These are phyloP conservation scores for Eudasyphora cyanicolor DNA, from an alignment of 2,888 invertebrate genomes.

Conservation along the genomic window DNA sequence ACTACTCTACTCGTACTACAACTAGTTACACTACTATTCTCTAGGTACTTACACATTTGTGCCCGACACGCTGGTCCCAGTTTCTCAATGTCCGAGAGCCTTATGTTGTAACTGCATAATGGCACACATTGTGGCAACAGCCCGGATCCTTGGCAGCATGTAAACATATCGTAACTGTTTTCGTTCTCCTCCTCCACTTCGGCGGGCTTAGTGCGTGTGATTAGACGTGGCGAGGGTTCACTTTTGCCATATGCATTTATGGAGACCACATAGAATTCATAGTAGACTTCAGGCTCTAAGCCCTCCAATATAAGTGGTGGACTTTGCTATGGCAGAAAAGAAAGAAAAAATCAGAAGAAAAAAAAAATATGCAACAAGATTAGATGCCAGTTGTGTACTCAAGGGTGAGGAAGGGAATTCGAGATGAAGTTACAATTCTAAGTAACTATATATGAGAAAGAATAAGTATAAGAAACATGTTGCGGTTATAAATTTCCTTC, in stretches of 20 bases:
- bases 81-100: slow-evolving; percentile 88
- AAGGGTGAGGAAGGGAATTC: too few species aligned
- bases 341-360: neutral
- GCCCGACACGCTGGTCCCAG: slow-evolving; percentile 88
- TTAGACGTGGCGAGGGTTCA: slow-evolving; percentile 87
- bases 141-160: slow-evolving; percentile 88
- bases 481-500: slow-evolving; percentile 14
- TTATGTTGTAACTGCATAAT: slow-evolving; percentile 90
- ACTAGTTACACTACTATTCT: neutral
- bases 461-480: slow-evolving; percentile 3
- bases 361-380: neutral
- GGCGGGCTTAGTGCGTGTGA: slow-evolving; percentile 85
- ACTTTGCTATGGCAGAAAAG: slow-evolving; percentile 78
- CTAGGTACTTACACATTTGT: slow-evolving; percentile 85
- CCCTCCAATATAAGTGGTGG: slow-evolving; percentile 89
- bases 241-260: slow-evolving; percentile 90
- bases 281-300: slow-evolving; percentile 87
- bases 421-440: neutral
- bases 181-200: slow-evolving; percentile 78
- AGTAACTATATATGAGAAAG: slow-evolving; percentile 5
- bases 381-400: neutral
- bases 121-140: slow-evolving; percentile 84
- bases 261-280: slow-evolving; percentile 90
- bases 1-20: neutral
- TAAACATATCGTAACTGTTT: slow-evolving; percentile 88